Conservation (phyloP, 2,113 vertebrate genomes). For the Actenoides lindsayi region DNA sequence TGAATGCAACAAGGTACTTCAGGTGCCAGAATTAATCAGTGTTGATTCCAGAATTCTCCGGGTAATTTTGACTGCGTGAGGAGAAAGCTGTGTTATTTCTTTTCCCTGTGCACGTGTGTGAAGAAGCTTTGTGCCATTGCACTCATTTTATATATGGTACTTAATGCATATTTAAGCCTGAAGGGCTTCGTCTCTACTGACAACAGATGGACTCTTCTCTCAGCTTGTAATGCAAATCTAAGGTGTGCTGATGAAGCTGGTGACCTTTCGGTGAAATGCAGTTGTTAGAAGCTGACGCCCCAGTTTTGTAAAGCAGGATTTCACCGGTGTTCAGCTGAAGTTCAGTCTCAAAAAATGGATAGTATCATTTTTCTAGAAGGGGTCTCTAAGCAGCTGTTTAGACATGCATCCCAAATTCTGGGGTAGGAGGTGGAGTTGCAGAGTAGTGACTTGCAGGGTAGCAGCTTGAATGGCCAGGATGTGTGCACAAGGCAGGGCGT, state of each 20-base stretch:
- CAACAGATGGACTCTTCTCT: constrained; percentile 21
- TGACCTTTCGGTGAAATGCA: constrained; percentile 26
- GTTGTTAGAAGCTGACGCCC: background rate
- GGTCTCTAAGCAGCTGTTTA: background rate
- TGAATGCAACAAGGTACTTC: background rate
- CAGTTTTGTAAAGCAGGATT: background rate
- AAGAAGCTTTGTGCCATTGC: background rate
- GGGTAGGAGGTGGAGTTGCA: background rate
- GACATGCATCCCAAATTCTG: background rate
- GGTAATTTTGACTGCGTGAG: background rate
- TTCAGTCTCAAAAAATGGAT: background rate
- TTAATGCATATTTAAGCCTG: constrained; percentile 6
- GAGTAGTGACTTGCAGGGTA: background rate
- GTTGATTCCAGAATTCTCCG: background rate
- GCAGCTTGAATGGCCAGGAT: background rate
- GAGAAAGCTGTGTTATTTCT: background rate
- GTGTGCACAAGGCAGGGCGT: background rate
- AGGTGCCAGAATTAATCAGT: background rate
- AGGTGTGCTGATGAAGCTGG: background rate
- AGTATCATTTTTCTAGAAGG: background rate
- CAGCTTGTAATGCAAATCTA: background rate
- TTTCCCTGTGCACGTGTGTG: background rate
- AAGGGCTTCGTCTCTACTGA: background rate
- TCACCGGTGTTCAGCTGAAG: background rate
- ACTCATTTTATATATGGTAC: background rate